Percentiles rank a stretch among this genome's conserved stretches.
Evolutionary conservation across 2,113 vertebrate genomes (phyloP).

Genomic region (Cavia porcellus): DNA sequence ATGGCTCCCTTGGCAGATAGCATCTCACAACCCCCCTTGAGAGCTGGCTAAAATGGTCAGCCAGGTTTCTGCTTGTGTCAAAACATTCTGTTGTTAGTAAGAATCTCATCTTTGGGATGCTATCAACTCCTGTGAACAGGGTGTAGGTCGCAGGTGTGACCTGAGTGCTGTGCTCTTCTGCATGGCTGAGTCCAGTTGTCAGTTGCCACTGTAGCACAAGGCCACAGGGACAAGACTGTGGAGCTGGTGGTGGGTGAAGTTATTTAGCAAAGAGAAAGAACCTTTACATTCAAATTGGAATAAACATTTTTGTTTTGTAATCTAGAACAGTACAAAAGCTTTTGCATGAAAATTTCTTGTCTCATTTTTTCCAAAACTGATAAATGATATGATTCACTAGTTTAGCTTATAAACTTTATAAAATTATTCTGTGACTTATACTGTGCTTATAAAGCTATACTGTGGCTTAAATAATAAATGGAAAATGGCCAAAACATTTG

Average conservation of each 20-base stretch:
- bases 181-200: not conserved
- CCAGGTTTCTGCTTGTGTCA: not conserved
- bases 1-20: accelerated
- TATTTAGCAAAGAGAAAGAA: constrained; percentile 29
- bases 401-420: not conserved
- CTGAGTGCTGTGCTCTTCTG: not conserved
- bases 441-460: not conserved
- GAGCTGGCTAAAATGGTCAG: not conserved
- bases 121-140: not conserved
- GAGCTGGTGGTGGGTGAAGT: not conserved
- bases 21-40: not conserved
- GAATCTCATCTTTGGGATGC: not conserved
- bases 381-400: constrained; percentile 28
- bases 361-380: not conserved
- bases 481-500: not conserved
- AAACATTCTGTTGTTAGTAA: not conserved
- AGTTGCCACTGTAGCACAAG: not conserved
- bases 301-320: not conserved
- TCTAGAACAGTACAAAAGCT: not conserved
- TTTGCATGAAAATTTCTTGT: not conserved
- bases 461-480: constrained; percentile 33
- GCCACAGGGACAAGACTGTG: not conserved
- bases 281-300: not conserved
- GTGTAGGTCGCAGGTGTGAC: not conserved
- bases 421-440: constrained; percentile 32